Evolutionary conservation across 2,797 vertebrate species (phyloP), one percentile per base, ranked within the genome.

Genomic region (Propithecus deckenii): DNA sequence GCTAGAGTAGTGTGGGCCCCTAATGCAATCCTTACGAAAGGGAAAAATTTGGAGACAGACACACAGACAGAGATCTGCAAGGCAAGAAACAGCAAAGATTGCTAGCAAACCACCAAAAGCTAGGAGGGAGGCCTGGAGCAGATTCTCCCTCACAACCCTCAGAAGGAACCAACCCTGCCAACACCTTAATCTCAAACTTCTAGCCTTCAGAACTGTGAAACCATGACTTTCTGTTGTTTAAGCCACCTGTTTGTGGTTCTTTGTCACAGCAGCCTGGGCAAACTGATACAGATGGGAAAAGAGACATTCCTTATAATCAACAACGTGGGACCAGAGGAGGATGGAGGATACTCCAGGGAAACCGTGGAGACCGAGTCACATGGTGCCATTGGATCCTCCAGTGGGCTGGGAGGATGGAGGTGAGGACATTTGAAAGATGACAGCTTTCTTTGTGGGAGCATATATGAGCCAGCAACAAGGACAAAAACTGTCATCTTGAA

Each of bases 61-160:
- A 15, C 5, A 22, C 14, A 43, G 41, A 52, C 22, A 32, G 20
- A 67, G 20, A 81, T 1, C n/a, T 10, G 13, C 6, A 72, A 25
- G 48, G 63, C 59, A 23, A 28, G 50, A 2, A 18, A 52, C 25
- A n/a, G 0, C 55, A 55, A 48, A 30, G 50, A 80, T 10, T 2
- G 4, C 74, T 28, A 12, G 38, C 12, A 86, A 76, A 18, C 7
- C 28, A 25, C 7, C 9, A 3, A 14, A 38, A 15, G 1, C 81
- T 7, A 11, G 28, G 30, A 43, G 41, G 22, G 57, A 13, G 17
- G 5, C 2, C 14, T 5, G 12, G 50, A 11, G 10, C 46, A 35
- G 17, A 17, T 13, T 15, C 5, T 55, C 22, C 28, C 17, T 65
- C 3, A 6, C 0, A 6, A 1, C 8, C 28, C 11, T 10, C 11